phyloP scores from a whole-genome alignment of 2,888 invertebrate species.

The Mythimna ferrago region DNA sequence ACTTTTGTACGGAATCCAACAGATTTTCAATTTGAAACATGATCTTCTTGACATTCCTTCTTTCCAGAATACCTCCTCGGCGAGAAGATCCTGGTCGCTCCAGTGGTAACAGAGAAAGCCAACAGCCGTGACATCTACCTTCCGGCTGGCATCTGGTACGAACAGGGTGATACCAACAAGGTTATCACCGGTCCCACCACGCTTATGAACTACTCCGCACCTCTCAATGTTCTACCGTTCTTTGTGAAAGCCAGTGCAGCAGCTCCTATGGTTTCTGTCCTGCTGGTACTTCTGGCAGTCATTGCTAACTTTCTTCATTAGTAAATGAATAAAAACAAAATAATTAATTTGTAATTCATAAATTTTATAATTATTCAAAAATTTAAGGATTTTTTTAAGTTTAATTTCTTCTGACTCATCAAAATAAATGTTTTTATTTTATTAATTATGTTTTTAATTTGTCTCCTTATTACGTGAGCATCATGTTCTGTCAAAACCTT shows the following conservation, averaged over 20 bases:
- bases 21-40: no score
- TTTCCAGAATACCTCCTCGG: conserved; percentile 93
- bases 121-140: conserved; percentile 91
- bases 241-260: conserved; percentile 77
- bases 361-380: background rate
- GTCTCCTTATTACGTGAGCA: no score
- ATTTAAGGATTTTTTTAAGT: background rate
- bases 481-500: background rate
- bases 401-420: no score
- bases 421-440: background rate
- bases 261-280: conserved; percentile 25
- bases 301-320: conserved; percentile 18
- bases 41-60: conserved; percentile 1
- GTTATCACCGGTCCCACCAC: conserved; percentile 68
- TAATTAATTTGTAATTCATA: conserved; percentile 1
- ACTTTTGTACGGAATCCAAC: no score
- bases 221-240: conserved; percentile 91
- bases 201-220: conserved; percentile 90
- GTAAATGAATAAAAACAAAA: no score
- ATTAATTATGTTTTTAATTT: background rate
- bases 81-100: conserved; percentile 93
- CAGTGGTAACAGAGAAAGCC: conserved; percentile 91
- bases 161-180: conserved; percentile 77
- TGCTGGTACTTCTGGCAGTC: conserved; percentile 34
- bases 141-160: conserved; percentile 92